Evolutionary conservation across 2,888 invertebrate genomes (phyloP).

Genomic region (Kuschelorhynchus macadamiae): DNA sequence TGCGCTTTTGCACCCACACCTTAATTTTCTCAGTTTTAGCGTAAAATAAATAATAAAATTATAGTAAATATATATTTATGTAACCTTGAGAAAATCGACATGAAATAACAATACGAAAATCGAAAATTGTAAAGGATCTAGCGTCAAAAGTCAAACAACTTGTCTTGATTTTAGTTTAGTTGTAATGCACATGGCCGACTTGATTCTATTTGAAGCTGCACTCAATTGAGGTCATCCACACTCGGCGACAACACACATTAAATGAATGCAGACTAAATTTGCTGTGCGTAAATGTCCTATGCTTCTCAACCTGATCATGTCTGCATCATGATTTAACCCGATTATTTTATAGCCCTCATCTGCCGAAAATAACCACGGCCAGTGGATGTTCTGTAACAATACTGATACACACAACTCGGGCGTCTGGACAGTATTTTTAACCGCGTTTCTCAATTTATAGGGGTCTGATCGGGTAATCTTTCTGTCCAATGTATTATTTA

Average conservation of each 20-base stretch:
- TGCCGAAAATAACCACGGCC: conserved; percentile 28
- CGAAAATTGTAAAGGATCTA: background rate
- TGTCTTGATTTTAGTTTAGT: conserved; percentile 20
- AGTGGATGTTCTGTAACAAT: conserved; percentile 24
- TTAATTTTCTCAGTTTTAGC: no score
- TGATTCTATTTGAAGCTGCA: conserved; percentile 60
- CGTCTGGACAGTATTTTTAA: conserved; percentile 10
- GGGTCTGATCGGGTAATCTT: no score
- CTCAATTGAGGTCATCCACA: conserved; percentile 63
- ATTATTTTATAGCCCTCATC: conserved; percentile 43
- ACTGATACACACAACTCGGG: conserved; percentile 12
- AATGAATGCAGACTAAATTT: conserved; percentile 42
- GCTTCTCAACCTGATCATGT: conserved; percentile 32
- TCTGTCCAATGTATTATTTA: no score
- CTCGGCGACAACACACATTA: conserved; percentile 45
- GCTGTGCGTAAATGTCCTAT: conserved; percentile 41
- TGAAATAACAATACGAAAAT: no score
- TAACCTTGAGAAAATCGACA: no score
- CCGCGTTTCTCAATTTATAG: no score
- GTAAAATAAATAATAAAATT: no score
- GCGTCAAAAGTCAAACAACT: conserved; percentile 3
- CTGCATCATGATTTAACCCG: conserved; percentile 42
- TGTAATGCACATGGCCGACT: conserved; percentile 54
- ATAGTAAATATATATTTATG: no score
- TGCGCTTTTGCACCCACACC: no score